phyloP scores from a whole-genome alignment of 2,888 invertebrate species.

The Fragum whitleyi region DNA sequence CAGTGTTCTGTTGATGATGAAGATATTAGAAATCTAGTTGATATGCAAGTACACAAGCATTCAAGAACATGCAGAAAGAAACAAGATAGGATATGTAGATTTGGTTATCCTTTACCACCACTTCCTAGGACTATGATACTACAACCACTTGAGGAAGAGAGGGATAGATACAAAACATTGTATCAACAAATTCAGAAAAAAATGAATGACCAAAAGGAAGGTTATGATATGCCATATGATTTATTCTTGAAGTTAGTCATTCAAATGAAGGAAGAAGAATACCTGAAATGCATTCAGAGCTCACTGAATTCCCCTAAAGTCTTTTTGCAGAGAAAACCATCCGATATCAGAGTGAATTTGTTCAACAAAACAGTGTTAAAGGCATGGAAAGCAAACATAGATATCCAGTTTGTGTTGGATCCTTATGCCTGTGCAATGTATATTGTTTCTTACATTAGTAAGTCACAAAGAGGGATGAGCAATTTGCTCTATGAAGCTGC shows the following conservation, averaged over 20 bases:
- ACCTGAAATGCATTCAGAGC: slow-evolving; percentile 9
- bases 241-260: background rate
- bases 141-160: slow-evolving; percentile 14
- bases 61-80: slow-evolving; percentile 35
- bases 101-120: slow-evolving; percentile 29
- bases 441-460: slow-evolving; percentile 13
- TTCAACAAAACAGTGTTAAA: background rate
- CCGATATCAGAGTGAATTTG: slow-evolving; percentile 8
- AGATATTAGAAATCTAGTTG: background rate
- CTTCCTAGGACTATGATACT: no score
- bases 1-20: slow-evolving; percentile 34
- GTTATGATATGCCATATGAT: slow-evolving; percentile 22
- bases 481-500: slow-evolving; percentile 32
- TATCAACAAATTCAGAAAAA: slow-evolving; percentile 5
- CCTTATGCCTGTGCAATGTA: no score
- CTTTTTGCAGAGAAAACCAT: slow-evolving; percentile 15
- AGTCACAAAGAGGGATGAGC: slow-evolving; percentile 27
- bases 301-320: slow-evolving; percentile 13
- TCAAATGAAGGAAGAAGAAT: background rate
- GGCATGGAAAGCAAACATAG: slow-evolving; percentile 15
- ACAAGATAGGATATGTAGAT: no score
- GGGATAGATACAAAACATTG: slow-evolving; percentile 13
- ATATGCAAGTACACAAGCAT: slow-evolving; percentile 29
- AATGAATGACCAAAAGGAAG: slow-evolving; percentile 5
- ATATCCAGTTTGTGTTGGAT: no score